These are phyloP conservation scores for Pseudorhombus dupliciocellatus DNA, from an alignment of 2,113 vertebrate genomes.

Conservation along the genomic window DNA sequence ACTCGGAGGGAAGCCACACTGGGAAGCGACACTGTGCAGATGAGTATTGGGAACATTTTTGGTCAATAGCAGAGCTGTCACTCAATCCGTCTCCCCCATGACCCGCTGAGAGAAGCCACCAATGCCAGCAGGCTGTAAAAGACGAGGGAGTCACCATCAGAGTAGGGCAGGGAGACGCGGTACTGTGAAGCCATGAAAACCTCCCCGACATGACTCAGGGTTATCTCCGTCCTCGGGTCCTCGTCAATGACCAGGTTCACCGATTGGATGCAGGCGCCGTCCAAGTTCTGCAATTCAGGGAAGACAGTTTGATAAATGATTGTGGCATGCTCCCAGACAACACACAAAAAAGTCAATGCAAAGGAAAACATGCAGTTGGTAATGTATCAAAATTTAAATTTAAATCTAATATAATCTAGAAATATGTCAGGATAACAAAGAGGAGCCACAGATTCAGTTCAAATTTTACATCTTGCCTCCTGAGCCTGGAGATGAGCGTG, in stretches of 20 bases:
- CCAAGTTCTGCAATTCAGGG: conserved; percentile 86
- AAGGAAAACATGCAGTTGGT: too few species aligned
- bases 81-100: conserved; percentile 48
- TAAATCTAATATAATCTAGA: too few species aligned
- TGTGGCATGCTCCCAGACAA: conserved; percentile 1
- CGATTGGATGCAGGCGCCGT: conserved; percentile 93
- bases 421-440: too few species aligned
- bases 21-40: conserved; percentile 47
- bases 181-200: conserved; percentile 91
- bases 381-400: too few species aligned
- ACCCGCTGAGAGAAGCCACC: conserved; percentile 29
- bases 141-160: conserved; percentile 84
- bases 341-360: too few species aligned
- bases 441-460: too few species aligned
- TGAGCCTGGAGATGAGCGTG: too few species aligned
- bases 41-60: conserved; percentile 35
- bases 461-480: too few species aligned
- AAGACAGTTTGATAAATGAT: conserved; percentile 36
- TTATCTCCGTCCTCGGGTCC: conserved; percentile 91
- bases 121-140: conserved; percentile 25
- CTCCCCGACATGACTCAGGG: conserved; percentile 90
- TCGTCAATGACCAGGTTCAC: conserved; percentile 90
- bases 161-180: conserved; percentile 92
- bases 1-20: conserved; percentile 36
- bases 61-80: conserved; percentile 55